Evolutionary conservation across 2,888 invertebrate genomes (phyloP).

Genomic region (Nomada ruficornis): DNA sequence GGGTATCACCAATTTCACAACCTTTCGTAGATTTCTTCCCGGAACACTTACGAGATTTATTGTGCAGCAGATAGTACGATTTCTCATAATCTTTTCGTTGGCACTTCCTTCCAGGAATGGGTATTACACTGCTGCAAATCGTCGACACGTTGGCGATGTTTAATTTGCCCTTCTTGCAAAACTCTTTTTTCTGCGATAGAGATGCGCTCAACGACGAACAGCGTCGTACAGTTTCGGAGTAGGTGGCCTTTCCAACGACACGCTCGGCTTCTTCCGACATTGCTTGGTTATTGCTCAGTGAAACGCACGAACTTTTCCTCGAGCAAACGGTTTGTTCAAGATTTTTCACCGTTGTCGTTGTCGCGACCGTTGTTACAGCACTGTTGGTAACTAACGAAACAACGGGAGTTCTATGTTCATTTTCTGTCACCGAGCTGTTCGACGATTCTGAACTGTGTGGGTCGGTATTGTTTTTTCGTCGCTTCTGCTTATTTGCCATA

Average conservation of each 20-base stretch:
- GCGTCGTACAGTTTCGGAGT: slow-evolving; percentile 78
- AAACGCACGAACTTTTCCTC: slow-evolving; percentile 19
- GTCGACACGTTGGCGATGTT: slow-evolving; percentile 40
- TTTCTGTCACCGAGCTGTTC: slow-evolving; percentile 68
- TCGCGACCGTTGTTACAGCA: slow-evolving; percentile 32
- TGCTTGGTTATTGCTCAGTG: slow-evolving; percentile 22
- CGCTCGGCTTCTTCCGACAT: slow-evolving; percentile 55
- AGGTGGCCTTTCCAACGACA: slow-evolving; percentile 74
- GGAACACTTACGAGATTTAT: slow-evolving; percentile 64
- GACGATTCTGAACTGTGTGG: slow-evolving; percentile 69
- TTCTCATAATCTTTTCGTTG: slow-evolving; percentile 71
- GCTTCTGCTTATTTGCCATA: slow-evolving; percentile 65
- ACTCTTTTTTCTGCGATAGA: slow-evolving; percentile 65
- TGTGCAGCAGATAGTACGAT: slow-evolving; percentile 67
- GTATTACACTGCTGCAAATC: slow-evolving; percentile 55
- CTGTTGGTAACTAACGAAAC: slow-evolving; percentile 50
- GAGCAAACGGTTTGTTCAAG: slow-evolving; percentile 45
- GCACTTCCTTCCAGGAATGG: slow-evolving; percentile 65
- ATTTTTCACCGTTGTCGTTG: slow-evolving; percentile 42
- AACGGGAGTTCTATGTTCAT: slow-evolving; percentile 53
- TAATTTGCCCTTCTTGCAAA: slow-evolving; percentile 50
- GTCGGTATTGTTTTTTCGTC: slow-evolving; percentile 53
- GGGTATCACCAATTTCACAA: slow-evolving; percentile 33
- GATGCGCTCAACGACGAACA: slow-evolving; percentile 53
- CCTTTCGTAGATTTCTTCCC: slow-evolving; percentile 46